Base-by-base conservation (phyloP, 2,113 vertebrate genomes). In the Ranitomeya imitator region DNA sequence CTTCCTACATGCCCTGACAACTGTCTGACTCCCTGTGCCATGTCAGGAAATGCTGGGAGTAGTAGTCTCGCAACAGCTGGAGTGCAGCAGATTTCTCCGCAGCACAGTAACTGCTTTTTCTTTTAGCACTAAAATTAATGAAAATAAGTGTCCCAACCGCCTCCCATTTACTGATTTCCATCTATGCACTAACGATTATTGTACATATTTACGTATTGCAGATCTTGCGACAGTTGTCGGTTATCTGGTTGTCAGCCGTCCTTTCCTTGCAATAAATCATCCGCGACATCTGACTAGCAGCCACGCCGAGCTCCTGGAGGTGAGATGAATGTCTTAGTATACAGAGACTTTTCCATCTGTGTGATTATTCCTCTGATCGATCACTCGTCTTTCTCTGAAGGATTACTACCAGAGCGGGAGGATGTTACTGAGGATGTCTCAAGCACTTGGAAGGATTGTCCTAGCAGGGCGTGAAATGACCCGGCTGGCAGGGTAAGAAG, bases 341-440 rank as follows among this genome's bases (percentile, higher is more conserved):
- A 9, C 11, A 16, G 23, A 63, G 79, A 12, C 67, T 31, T 67
- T 13, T 71, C 23, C 9, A 23, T 61, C 37, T 67, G 37, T 67
- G 82, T 26, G 21, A 16, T 26, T 9, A n/a, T 1, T n/a, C 18
- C 51, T 81, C n/a, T 21, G 23, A 51, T 18, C 65, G 13, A 57
- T 31, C 18, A 31, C 54, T 80, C 26, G 26, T 83, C 52, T 80
- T 57, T 91, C 0, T 87, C 51, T 92, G 77, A 14, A 99, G 98
- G 98, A 99, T 94, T 99, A 99, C 92, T 99, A 99, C 92, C 98
- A 99, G 94, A 99, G 97, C 89, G 98, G 98, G 87, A 96, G 98
- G 90, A 99, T 99, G 98, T 93, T 99, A 23, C 94, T 99, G 83
- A 95, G 97, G 87, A 97, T 99, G 98, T 98, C 98, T 83, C 98